Conservation (phyloP, 2,797 vertebrate genomes). For the Stomatorhinus walkeri region DNA sequence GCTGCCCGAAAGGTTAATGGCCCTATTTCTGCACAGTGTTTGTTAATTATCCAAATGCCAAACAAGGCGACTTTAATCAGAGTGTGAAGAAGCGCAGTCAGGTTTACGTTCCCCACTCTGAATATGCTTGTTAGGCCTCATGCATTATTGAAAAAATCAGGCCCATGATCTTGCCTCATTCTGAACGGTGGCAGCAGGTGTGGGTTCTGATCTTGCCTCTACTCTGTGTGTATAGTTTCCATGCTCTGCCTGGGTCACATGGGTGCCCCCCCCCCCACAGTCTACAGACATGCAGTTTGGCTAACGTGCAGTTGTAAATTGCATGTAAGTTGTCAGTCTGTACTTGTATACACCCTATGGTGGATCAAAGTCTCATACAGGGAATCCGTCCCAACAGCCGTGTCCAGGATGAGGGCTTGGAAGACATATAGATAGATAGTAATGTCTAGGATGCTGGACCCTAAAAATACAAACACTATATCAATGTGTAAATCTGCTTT, state of each 20-base stretch:
- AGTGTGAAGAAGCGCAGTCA: constrained; percentile 43
- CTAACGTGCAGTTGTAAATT: background rate
- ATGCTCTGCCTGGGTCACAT: no score
- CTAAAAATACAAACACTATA: background rate
- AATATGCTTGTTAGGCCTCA: constrained; percentile 65
- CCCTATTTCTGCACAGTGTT: constrained; percentile 59
- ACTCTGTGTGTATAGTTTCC: background rate
- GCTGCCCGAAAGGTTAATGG: constrained; percentile 63
- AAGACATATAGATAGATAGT: background rate
- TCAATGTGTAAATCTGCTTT: background rate
- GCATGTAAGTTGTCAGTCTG: background rate
- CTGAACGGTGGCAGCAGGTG: constrained; percentile 42
- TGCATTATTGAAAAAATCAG: constrained; percentile 74
- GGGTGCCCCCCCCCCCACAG: background rate
- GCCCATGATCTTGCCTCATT: constrained; percentile 44
- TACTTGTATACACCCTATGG: background rate
- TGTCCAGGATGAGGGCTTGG: background rate
- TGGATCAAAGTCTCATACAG: background rate
- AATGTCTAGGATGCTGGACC: background rate
- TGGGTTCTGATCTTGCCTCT: no score
- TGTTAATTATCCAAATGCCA: constrained; percentile 75
- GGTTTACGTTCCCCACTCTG: constrained; percentile 48
- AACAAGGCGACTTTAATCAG: constrained; percentile 68
- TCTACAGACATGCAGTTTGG: background rate
- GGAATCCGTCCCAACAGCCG: background rate